Evolutionary conservation across 2,797 vertebrate species (phyloP).

Genomic region (Pelodytes ibericus): DNA sequence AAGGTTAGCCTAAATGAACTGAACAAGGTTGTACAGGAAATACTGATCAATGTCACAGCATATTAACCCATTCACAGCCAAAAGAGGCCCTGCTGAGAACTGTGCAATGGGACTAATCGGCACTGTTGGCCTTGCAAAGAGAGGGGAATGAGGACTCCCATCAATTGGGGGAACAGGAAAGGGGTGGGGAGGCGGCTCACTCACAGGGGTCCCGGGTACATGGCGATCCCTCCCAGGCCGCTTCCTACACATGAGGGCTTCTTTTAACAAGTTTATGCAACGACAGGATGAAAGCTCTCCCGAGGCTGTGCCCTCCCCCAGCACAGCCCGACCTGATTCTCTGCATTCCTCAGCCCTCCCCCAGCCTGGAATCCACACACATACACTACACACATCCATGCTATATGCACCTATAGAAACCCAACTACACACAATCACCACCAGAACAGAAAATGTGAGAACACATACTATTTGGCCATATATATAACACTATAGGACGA

Average conservation of each 20-base stretch:
- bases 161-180: not conserved
- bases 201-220: constrained; percentile 33
- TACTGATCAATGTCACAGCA: not conserved
- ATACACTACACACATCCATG: constrained; percentile 41
- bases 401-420: constrained; percentile 8
- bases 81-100: not conserved
- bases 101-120: not conserved
- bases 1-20: too few species aligned
- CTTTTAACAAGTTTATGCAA: constrained; percentile 66
- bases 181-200: constrained; percentile 16
- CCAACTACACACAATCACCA: not conserved
- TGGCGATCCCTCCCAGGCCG: constrained; percentile 37
- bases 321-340: constrained; percentile 77
- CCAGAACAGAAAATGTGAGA: not conserved
- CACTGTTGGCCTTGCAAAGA: not conserved
- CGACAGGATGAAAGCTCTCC: constrained; percentile 74
- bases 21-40: too few species aligned
- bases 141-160: not conserved
- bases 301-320: constrained; percentile 68
- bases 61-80: not conserved
- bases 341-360: constrained; percentile 82
- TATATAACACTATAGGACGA: not conserved
- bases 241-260: constrained; percentile 66
- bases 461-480: not conserved
- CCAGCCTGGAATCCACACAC: constrained; percentile 64